Base-by-base conservation (phyloP, 2,113 vertebrate genomes). In the Heterochromis multidens region DNA sequence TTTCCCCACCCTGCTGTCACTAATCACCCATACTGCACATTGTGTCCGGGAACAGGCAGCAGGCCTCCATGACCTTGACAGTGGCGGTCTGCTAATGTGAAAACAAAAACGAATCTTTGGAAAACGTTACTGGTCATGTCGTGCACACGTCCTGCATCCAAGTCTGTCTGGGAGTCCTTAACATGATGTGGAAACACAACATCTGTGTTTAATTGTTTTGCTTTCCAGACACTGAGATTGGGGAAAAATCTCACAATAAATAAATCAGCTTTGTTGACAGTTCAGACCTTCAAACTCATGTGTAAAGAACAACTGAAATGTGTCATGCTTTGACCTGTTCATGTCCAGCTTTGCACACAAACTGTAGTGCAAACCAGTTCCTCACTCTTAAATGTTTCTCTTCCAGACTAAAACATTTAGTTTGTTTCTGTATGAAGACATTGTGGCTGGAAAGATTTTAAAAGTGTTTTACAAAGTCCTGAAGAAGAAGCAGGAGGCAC, bases 331-430 rank as follows among this genome's bases (percentile, higher is more conserved):
- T 31, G 70, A 29, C 31, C 6, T n/a, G 46, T 27, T 52, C 19
- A 25, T 72, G 67, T 52, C 19, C 43, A 21, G 3, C 65, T 19
- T 19, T 49, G 25, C 9, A 72, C 43, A 29, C 67, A 72, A 49
- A 72, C 67, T 72, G 43, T 72, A 25, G 63, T 67, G n/a, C 62
- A 40, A 23, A 40, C 12, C 40, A 70, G 65, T 25, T 40, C 43
- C 43, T 72, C 0, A 4, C 67, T 46, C 19, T 3, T n/a, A n/a
- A 1, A 27, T n/a, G 6, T 10, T 9, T 0, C 67, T n/a, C 25
- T 52, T 19, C 25, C 67, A 74, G 67, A 43, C 25, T 21, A 6
- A 1, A 74, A 13, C 29, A 29, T 74, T 74, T 46, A 52, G 27
- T 49, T 74, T 52, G 43, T 72, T 49, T 72, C 16, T 29, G 43